These are phyloP conservation scores for Tetramorium alpestre DNA, from an alignment of 1,140 invertebrate species.

Conservation along the genomic window DNA sequence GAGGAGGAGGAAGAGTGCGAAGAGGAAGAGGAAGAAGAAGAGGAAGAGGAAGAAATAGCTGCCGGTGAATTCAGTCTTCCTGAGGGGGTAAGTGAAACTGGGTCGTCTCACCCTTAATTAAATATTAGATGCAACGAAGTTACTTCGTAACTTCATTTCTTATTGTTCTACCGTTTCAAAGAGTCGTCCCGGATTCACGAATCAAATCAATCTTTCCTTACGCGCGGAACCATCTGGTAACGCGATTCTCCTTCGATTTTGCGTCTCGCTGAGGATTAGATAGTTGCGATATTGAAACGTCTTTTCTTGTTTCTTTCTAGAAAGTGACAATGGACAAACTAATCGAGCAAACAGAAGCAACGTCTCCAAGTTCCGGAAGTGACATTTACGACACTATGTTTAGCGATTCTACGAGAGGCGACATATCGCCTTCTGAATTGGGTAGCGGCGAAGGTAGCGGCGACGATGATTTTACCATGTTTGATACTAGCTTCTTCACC, in stretches of 20 bases:
- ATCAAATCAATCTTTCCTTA: conserved; percentile 18
- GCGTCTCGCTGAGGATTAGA: not conserved
- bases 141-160: conserved; percentile 23
- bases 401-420: conserved; percentile 86
- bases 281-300: not conserved
- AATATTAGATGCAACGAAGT: conserved; percentile 27
- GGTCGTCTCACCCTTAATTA: conserved; percentile 30
- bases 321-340: conserved; percentile 29
- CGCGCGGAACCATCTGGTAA: conserved; percentile 19
- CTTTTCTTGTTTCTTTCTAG: not conserved
- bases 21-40: conserved; percentile 83
- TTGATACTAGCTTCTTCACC: conserved; percentile 45
- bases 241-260: conserved; percentile 25
- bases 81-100: conserved; percentile 69
- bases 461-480: conserved; percentile 61
- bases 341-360: conserved; percentile 70
- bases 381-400: conserved; percentile 87
- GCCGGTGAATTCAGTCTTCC: conserved; percentile 78
- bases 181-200: conserved; percentile 15
- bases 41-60: conserved; percentile 70
- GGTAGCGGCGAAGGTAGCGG: conserved; percentile 76
- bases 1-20: conserved; percentile 86
- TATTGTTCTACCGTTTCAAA: conserved; percentile 12
- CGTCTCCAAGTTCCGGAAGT: conserved; percentile 74
- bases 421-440: conserved; percentile 75